These are phyloP conservation scores for Hyposmocoma kahamanoa DNA, from an alignment of 1,140 invertebrate genomes.

Conservation along the genomic window DNA sequence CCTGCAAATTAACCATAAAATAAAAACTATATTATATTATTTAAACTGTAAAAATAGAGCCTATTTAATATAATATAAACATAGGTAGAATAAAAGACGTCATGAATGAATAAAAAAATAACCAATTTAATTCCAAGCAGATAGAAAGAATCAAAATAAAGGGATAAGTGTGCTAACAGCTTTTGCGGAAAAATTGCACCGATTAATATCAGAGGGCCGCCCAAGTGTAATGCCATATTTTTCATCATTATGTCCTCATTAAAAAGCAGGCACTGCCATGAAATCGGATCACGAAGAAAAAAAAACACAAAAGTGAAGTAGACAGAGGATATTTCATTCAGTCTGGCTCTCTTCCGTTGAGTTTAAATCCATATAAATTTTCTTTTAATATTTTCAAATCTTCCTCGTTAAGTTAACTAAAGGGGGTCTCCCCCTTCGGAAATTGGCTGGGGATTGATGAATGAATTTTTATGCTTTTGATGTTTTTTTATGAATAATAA, in stretches of 20 bases:
- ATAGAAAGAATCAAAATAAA: background rate
- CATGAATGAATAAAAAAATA: background rate
- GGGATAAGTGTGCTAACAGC: too few species aligned
- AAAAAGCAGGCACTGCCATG: constrained; percentile 37
- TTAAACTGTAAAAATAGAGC: background rate
- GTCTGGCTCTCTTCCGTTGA: constrained; percentile 12
- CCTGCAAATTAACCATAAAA: too few species aligned
- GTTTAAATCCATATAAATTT: constrained; percentile 30
- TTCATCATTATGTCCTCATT: constrained; percentile 69
- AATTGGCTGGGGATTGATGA: too few species aligned
- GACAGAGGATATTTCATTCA: constrained; percentile 36
- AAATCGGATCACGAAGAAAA: constrained; percentile 34
- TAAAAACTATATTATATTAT: background rate
- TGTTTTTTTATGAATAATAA: too few species aligned
- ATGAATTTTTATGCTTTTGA: too few species aligned
- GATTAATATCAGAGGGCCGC: constrained; percentile 53
- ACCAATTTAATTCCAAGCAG: background rate
- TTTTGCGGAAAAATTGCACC: constrained; percentile 48
- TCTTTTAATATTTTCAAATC: too few species aligned
- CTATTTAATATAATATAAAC: background rate
- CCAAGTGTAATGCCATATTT: constrained; percentile 58
- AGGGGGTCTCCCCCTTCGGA: too few species aligned
- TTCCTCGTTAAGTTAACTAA: too few species aligned
- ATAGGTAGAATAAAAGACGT: background rate
- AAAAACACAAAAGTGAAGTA: constrained; percentile 13